Conservation (phyloP, 2,113 vertebrate species). For the Dipodomys spectabilis region DNA sequence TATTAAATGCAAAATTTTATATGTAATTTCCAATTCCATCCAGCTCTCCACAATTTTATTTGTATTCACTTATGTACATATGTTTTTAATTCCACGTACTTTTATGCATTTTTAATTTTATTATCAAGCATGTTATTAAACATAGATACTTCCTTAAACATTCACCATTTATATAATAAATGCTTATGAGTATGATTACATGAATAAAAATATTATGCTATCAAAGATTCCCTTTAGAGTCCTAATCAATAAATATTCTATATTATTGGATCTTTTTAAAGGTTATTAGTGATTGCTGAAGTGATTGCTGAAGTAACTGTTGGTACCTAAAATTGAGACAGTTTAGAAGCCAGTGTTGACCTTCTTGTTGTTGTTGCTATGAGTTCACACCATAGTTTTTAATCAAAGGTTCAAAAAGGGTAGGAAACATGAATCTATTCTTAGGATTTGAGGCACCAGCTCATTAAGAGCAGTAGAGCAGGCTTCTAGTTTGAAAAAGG, state of each 20-base stretch:
- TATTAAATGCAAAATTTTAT: background rate
- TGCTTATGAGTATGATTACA: background rate
- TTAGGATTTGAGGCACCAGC: conserved; percentile 82
- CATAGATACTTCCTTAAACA: conserved; percentile 16
- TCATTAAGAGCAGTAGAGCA: conserved; percentile 85
- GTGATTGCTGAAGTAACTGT: conserved; percentile 43
- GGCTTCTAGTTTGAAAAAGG: conserved; percentile 81
- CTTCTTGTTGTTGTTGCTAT: conserved; percentile 11
- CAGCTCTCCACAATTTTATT: background rate
- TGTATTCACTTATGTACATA: background rate
- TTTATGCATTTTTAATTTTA: conserved; percentile 26
- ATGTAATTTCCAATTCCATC: background rate
- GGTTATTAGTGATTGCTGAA: conserved; percentile 49
- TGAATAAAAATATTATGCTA: conserved; percentile 28
- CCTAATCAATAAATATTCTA: conserved; percentile 20
- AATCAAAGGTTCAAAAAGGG: conserved; percentile 84
- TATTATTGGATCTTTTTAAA: conserved; percentile 41
- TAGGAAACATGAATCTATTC: conserved; percentile 81
- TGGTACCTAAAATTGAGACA: background rate
- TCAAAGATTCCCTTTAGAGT: conserved; percentile 15
- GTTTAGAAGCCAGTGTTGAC: conserved; percentile 55
- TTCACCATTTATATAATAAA: background rate
- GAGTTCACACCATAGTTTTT: conserved; percentile 79
- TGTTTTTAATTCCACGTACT: background rate
- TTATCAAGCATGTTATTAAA: background rate